Percentiles rank a stretch among this genome's conserved stretches.
These are phyloP conservation scores for Trogon surrucura DNA, from an alignment of 2,113 vertebrate species.

Conservation along the genomic window DNA sequence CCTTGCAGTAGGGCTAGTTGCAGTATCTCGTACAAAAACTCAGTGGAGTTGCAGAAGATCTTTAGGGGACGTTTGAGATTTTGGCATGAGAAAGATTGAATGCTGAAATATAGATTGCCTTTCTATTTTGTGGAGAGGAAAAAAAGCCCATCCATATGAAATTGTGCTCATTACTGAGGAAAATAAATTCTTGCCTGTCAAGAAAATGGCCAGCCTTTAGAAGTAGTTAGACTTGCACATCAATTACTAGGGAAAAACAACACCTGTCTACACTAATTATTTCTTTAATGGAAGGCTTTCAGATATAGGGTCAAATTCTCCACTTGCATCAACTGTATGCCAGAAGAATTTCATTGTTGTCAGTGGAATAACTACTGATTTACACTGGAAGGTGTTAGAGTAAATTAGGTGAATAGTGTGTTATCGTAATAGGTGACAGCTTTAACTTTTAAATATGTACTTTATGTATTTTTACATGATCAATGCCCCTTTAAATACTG, in stretches of 20 bases:
- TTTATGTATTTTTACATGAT: constrained; percentile 32
- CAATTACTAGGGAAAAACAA: constrained; percentile 26
- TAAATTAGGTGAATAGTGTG: background rate
- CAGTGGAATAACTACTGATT: background rate
- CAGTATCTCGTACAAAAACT: background rate
- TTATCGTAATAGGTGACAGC: background rate
- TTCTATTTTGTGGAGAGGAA: background rate
- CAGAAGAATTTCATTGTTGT: background rate
- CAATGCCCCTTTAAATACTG: constrained; percentile 47
- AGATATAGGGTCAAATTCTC: constrained; percentile 11
- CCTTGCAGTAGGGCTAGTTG: background rate
- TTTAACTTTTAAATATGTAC: constrained; percentile 31
- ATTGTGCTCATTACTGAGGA: constrained; percentile 40
- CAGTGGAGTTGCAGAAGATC: background rate
- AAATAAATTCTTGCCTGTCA: constrained; percentile 50
- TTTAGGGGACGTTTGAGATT: background rate
- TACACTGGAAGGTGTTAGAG: background rate
- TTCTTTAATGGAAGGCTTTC: constrained; percentile 11
- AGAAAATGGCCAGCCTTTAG: constrained; percentile 40
- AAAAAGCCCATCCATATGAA: background rate
- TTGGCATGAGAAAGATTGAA: background rate
- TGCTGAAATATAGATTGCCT: background rate
- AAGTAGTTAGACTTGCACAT: constrained; percentile 19
- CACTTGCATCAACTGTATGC: background rate
- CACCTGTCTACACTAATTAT: constrained; percentile 40